Evolutionary conservation across 2,797 vertebrate genomes (phyloP).

Genomic region (Sphaeramia orbicularis): DNA sequence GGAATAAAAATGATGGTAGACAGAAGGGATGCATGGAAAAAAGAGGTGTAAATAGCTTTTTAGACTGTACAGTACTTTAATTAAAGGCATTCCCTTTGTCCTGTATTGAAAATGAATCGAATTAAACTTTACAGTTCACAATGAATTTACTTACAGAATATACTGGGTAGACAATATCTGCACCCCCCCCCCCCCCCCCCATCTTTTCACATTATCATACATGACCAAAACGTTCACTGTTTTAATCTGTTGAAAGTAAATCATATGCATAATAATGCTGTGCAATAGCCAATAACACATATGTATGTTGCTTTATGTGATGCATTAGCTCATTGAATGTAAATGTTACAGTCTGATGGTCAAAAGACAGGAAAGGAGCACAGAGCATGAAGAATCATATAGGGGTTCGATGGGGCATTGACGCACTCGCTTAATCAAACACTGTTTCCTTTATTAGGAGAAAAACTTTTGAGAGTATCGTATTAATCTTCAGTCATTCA

Average conservation of each 20-base stretch:
- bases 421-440: conserved; percentile 40
- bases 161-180: conserved; percentile 20
- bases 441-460: conserved; percentile 42
- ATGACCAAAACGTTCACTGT: conserved; percentile 35
- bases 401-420: conserved; percentile 22
- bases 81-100: conserved; percentile 17
- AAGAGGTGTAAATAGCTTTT: conserved; percentile 48
- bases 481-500: conserved; percentile 4
- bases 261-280: conserved; percentile 54
- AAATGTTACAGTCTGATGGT: conserved; percentile 51
- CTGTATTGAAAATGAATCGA: conserved; percentile 27
- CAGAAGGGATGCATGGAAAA: conserved; percentile 36
- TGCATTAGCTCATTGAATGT: conserved; percentile 74
- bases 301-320: conserved; percentile 64
- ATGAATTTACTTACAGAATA: conserved; percentile 15
- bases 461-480: conserved; percentile 15
- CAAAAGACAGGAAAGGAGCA: conserved; percentile 26
- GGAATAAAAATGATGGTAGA: conserved; percentile 24
- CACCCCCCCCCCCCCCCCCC: too few species aligned
- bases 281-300: conserved; percentile 73
- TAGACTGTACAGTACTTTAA: conserved; percentile 37
- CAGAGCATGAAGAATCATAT: conserved; percentile 21
- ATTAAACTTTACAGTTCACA: conserved; percentile 19
- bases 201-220: conserved; percentile 40
- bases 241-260: conserved; percentile 45